These are phyloP conservation scores for Chaetodon trifasciatus DNA, from an alignment of 2,797 vertebrate genomes.

Conservation along the genomic window DNA sequence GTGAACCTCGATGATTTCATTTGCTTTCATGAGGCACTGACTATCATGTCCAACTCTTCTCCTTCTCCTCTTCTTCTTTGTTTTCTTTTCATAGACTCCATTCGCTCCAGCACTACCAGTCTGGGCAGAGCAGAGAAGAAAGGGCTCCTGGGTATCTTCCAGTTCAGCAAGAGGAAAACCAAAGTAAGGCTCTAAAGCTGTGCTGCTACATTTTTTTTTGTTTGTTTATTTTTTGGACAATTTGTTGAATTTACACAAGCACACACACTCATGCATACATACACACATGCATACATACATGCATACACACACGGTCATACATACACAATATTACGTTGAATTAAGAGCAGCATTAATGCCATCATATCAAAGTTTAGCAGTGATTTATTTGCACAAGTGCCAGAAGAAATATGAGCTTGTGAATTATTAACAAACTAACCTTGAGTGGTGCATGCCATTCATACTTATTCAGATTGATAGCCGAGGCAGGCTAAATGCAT, in stretches of 20 bases:
- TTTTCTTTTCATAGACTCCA: constrained; percentile 82
- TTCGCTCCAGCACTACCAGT: constrained; percentile 83
- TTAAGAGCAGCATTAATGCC: not conserved
- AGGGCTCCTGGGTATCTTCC: constrained; percentile 91
- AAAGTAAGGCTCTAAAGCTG: constrained; percentile 85
- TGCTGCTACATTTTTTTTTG: not conserved
- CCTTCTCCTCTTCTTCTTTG: not conserved
- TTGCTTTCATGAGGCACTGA: constrained; percentile 8
- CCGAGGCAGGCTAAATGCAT: constrained; percentile 52
- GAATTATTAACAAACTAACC: constrained; percentile 41
- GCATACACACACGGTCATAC: not conserved
- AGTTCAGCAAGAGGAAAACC: constrained; percentile 87
- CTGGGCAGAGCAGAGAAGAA: constrained; percentile 88
- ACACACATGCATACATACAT: too few species aligned
- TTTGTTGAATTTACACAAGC: not conserved
- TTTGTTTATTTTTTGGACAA: not conserved
- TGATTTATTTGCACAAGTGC: not conserved
- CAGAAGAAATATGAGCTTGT: not conserved
- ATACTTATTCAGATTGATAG: not conserved
- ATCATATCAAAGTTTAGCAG: not conserved
- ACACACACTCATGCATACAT: too few species aligned
- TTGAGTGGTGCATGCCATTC: constrained; percentile 38
- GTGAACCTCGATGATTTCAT: not conserved
- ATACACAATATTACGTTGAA: not conserved
- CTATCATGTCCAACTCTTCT: not conserved